Evolutionary conservation across 2,113 vertebrate species (phyloP).

Genomic region (Sapajus apella): DNA sequence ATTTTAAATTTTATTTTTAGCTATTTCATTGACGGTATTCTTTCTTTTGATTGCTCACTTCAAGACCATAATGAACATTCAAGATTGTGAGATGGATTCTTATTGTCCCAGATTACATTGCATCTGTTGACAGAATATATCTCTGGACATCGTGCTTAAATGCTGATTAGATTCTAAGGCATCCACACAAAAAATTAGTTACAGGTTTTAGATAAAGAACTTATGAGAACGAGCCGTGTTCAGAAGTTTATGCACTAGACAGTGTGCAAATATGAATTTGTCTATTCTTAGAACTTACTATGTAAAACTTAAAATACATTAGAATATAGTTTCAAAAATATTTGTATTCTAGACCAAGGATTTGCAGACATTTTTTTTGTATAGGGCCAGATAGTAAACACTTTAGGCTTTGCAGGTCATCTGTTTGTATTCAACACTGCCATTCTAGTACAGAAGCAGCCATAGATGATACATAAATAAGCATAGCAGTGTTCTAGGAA

Average conservation of each 20-base stretch:
- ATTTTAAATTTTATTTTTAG: background rate
- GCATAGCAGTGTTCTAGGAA: background rate
- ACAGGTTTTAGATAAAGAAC: background rate
- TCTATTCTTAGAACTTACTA: background rate
- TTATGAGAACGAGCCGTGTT: background rate
- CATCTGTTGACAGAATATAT: background rate
- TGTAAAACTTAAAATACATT: background rate
- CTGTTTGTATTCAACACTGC: background rate
- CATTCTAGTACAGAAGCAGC: background rate
- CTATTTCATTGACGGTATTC: background rate
- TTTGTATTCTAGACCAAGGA: background rate
- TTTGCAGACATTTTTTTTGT: background rate
- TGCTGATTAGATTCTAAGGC: background rate
- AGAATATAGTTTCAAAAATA: background rate
- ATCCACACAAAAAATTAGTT: background rate
- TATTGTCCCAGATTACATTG: background rate
- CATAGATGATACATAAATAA: background rate
- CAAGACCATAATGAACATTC: background rate
- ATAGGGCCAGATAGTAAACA: background rate
- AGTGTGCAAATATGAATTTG: background rate
- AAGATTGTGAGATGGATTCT: background rate
- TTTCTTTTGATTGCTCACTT: background rate
- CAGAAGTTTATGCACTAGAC: background rate
- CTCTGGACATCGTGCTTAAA: background rate
- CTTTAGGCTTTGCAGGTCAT: background rate